Conservation (phyloP, 2,888 invertebrate species). For the Drosophila barbarae region DNA sequence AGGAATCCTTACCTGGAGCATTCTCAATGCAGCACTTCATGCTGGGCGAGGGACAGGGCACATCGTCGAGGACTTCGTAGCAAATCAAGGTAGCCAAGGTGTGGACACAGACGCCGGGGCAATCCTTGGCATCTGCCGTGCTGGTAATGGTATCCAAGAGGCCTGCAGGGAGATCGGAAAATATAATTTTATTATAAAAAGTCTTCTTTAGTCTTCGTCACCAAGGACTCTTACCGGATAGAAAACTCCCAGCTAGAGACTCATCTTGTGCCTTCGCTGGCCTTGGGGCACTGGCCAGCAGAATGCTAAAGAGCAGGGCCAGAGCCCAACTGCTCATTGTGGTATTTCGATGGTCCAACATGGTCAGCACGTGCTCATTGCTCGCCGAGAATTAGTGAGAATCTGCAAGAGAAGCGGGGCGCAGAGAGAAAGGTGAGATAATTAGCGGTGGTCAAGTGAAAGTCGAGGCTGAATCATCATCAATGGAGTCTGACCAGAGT, state of each 20-base stretch:
- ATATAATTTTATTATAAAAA: not conserved
- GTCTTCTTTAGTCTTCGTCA: not conserved
- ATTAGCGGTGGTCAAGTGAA: constrained; percentile 50
- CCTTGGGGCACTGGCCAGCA: constrained; percentile 31
- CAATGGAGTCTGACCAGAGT: constrained; percentile 19
- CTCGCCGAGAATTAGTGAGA: constrained; percentile 57
- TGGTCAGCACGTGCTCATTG: constrained; percentile 54
- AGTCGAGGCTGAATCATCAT: constrained; percentile 51
- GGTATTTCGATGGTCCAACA: constrained; percentile 23
- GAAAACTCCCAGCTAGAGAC: constrained; percentile 89
- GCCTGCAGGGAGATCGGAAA: constrained; percentile 81
- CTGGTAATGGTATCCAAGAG: constrained; percentile 91
- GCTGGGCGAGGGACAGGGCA: constrained; percentile 88
- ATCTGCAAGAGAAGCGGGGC: constrained; percentile 37
- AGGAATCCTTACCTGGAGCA: constrained; percentile 81
- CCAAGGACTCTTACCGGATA: constrained; percentile 84
- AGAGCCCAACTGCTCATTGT: constrained; percentile 24
- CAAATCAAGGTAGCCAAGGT: constrained; percentile 92
- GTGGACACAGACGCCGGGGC: constrained; percentile 94
- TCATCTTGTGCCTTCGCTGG: constrained; percentile 82
- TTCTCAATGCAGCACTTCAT: constrained; percentile 93
- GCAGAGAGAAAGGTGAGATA: constrained; percentile 46
- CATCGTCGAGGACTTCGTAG: constrained; percentile 90
- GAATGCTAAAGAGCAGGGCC: constrained; percentile 37
- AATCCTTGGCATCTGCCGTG: constrained; percentile 91